Evolutionary conservation across 1,140 invertebrate species (phyloP).

Genomic region (Apis cerana): DNA sequence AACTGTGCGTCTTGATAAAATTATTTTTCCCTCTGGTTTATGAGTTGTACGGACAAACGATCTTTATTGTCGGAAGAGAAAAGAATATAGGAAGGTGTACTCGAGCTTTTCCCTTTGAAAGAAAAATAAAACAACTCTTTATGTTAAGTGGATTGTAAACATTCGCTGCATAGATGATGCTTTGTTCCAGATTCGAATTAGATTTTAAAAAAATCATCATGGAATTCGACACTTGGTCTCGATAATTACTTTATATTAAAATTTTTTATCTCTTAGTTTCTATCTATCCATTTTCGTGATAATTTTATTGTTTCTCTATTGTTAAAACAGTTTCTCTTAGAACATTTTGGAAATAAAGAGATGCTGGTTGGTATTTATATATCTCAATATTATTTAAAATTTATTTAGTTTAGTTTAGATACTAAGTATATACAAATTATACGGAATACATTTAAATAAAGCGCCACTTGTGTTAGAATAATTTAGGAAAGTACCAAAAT

Average conservation of each 20-base stretch:
- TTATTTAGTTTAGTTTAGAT: neutral
- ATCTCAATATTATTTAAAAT: no score
- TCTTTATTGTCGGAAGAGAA: neutral
- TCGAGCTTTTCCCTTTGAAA: neutral
- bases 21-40: conserved; percentile 18
- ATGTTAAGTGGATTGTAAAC: conserved; percentile 13
- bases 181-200: neutral
- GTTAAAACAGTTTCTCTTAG: no score
- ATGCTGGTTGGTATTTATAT: no score
- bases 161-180: neutral
- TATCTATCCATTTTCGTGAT: no score
- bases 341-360: no score
- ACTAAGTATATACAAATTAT: neutral
- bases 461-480: neutral
- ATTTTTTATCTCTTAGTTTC: neutral
- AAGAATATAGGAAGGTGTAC: no score
- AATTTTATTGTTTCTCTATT: no score
- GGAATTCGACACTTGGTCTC: neutral
- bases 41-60: neutral
- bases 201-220: neutral
- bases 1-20: neutral
- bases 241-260: neutral
- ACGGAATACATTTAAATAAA: no score
- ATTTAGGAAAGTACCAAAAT: conserved; percentile 2
- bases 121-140: neutral